Evolutionary conservation across 2,113 vertebrate genomes (phyloP), one percentile per base, ranked within the genome.

Genomic region (Meleagris gallopavo): DNA sequence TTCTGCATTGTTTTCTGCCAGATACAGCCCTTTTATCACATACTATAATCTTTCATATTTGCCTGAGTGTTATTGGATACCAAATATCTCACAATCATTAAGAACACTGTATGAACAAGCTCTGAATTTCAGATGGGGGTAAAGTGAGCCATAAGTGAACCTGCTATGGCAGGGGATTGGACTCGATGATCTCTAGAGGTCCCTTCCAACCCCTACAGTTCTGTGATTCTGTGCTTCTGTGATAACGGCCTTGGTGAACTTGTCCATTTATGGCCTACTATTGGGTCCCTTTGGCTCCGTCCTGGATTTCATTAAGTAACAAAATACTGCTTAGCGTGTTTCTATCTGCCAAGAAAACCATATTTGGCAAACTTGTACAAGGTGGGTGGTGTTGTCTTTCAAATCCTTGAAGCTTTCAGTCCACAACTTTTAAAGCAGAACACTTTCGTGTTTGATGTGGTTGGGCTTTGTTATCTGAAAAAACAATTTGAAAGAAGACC

Each of bases 311-410:
- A 55, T 79, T 22, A 4, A 15, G 29, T 50, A 79, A 84, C 45
- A 58, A 81, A 66, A 60, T 0, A 0, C 72, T 81, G 40, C 52
- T 77, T 32, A 1, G 4, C 1, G 6, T 0, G 2, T 36, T 72
- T 69, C 14, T 12, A 55, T 41, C 83, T 94, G 75, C 67, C 55
- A 64, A 45, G 50, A 79, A 80, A 78, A 29, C 24, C 4, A 0
- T 36, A 1, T 54, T 72, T 65, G 77, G 52, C 48, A 83, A 82
- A 55, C 58, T 58, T 82, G 30, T 60, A 36, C 48, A 86, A 86
- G 34, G 30, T 78, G 80, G 32, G 27, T 70, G n/a, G 38, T 80
- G 2, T 73, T 6, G 7, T 69, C 19, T 52, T 75, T 80, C 67
- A 81, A 86, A 84, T 79, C 41, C 27, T 57, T 82, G 3, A 27